Evolutionary conservation across 2,888 invertebrate genomes (phyloP).

Genomic region (Andrena trimmerana): DNA sequence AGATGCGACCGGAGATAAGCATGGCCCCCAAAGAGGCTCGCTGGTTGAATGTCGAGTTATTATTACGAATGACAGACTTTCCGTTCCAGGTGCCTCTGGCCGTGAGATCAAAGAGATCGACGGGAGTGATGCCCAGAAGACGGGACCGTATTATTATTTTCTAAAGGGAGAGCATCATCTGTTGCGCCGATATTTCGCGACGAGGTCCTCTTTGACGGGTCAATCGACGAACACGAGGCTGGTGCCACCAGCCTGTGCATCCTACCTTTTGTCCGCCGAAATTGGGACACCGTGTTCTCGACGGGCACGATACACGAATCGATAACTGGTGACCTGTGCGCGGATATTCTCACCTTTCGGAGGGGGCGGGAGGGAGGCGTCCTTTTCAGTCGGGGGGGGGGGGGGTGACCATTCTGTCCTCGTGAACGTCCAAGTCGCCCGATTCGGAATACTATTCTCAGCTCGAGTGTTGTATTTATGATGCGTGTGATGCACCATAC

Average conservation of each 20-base stretch:
- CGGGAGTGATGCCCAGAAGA: constrained; percentile 43
- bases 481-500: too few species aligned
- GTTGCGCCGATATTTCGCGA: constrained; percentile 50
- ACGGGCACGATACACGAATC: constrained; percentile 56
- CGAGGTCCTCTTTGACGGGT: constrained; percentile 12
- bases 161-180: constrained; percentile 33
- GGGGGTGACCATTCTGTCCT: not conserved
- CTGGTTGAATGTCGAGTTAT: constrained; percentile 59
- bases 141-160: constrained; percentile 63
- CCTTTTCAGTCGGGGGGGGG: constrained; percentile 2
- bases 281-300: constrained; percentile 70
- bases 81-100: constrained; percentile 60
- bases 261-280: constrained; percentile 61
- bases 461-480: not conserved
- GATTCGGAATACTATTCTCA: not conserved
- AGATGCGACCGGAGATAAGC: constrained; percentile 72
- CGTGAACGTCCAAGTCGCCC: constrained; percentile 1
- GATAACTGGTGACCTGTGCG: constrained; percentile 58
- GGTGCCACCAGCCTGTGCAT: constrained; percentile 19
- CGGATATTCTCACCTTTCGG: constrained; percentile 48
- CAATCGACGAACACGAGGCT: constrained; percentile 49
- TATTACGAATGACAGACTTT: constrained; percentile 68
- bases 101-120: constrained; percentile 67
- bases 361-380: not conserved
- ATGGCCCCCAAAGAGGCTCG: constrained; percentile 56